These are phyloP conservation scores for Xenentodon cancila DNA, from an alignment of 2,797 vertebrate species.

Conservation along the genomic window DNA sequence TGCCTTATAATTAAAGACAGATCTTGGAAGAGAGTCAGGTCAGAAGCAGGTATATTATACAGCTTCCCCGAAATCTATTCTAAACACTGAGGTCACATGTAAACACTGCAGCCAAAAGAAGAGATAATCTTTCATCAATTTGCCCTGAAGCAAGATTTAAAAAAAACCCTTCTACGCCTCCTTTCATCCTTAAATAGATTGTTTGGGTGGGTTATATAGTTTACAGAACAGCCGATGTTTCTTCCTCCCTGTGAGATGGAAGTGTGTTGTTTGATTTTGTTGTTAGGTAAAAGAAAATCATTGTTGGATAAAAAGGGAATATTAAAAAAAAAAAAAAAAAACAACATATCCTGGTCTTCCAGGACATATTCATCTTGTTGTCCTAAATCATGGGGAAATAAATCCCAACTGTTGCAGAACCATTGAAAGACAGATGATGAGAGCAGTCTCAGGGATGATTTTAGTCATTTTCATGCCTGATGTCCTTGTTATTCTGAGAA, in stretches of 20 bases:
- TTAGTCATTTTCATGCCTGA: constrained; percentile 14
- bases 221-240: background rate
- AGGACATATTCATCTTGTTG: background rate
- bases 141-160: constrained; percentile 18
- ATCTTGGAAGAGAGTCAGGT: background rate
- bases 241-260: constrained; percentile 2
- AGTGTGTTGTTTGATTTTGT: background rate
- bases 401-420: constrained; percentile 2
- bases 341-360: background rate
- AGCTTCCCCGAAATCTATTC: constrained; percentile 14
- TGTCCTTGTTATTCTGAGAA: constrained; percentile 40
- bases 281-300: background rate
- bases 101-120: constrained; percentile 22
- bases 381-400: constrained; percentile 7
- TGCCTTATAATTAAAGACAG: background rate
- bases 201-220: constrained; percentile 30
- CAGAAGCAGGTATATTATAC: constrained; percentile 21
- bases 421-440: constrained; percentile 1
- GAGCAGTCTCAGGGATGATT: background rate
- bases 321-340: background rate
- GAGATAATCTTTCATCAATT: constrained; percentile 15
- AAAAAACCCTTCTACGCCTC: constrained; percentile 1
- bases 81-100: constrained; percentile 9
- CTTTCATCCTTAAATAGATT: constrained; percentile 15
- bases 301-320: background rate